These are phyloP conservation scores for Chrysaora quinquecirrha DNA, from an alignment of 30 jellyfish, hydroid and myxozoan species.

Conservation along the genomic window DNA sequence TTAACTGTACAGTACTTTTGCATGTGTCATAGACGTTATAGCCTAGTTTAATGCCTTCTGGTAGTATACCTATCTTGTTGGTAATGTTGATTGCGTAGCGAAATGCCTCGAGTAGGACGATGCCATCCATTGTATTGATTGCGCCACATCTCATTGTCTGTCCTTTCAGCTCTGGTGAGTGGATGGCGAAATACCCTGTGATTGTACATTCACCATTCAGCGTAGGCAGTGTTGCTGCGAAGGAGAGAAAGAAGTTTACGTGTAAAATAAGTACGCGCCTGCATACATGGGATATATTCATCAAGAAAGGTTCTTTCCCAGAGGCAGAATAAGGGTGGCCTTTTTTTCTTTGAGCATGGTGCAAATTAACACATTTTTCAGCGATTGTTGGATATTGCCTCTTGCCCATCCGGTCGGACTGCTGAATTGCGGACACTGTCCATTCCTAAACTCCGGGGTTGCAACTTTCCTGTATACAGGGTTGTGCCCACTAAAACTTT, in stretches of 20 bases:
- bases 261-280: too few relatives aligned
- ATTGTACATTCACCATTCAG: constrained; percentile 28
- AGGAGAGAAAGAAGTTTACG: neutral
- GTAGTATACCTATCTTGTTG: constrained; percentile 31
- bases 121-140: constrained; percentile 57
- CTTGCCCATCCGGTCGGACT: too few relatives aligned
- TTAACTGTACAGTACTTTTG: constrained; percentile 57
- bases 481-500: too few relatives aligned
- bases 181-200: constrained; percentile 71
- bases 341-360: too few relatives aligned
- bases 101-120: constrained; percentile 70
- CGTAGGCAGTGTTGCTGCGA: constrained; percentile 38
- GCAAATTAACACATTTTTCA: too few relatives aligned
- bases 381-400: too few relatives aligned
- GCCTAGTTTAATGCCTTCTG: constrained; percentile 57
- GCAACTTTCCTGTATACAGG: too few relatives aligned
- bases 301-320: too few relatives aligned
- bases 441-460: too few relatives aligned
- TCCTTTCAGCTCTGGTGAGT: constrained; percentile 29
- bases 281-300: too few relatives aligned
- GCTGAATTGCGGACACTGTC: too few relatives aligned
- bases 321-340: too few relatives aligned
- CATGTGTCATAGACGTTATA: constrained; percentile 62
- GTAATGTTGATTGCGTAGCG: constrained; percentile 69
- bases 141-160: constrained; percentile 56